phyloP scores from a whole-genome alignment of 1,140 invertebrate species.

The Drosophila pseudoananassae region DNA sequence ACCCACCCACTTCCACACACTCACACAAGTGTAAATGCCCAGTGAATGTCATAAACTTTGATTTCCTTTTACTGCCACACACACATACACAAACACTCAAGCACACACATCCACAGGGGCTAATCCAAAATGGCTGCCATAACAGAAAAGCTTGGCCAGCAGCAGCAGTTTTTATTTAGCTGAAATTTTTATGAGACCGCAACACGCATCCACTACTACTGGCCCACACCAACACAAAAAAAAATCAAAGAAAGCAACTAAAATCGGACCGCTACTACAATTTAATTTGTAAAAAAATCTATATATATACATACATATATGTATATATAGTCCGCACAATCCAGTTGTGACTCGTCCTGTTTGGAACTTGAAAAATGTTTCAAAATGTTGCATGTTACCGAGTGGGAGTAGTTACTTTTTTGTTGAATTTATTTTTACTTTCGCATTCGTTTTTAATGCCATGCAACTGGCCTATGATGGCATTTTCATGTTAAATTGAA shows the following conservation, averaged over 20 bases:
- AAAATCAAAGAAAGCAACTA: slow-evolving; percentile 20
- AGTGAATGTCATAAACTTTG: slow-evolving; percentile 76
- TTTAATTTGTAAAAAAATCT: slow-evolving; percentile 74
- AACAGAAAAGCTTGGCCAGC: slow-evolving; percentile 35
- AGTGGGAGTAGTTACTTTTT: slow-evolving; percentile 24
- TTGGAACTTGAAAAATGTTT: slow-evolving; percentile 61
- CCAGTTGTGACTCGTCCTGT: slow-evolving; percentile 26
- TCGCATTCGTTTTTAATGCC: slow-evolving; percentile 56
- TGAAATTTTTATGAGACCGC: slow-evolving; percentile 72
- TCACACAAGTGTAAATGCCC: slow-evolving; percentile 51
- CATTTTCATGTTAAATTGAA: slow-evolving; percentile 66
- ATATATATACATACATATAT: slow-evolving; percentile 19
- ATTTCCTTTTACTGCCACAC: slow-evolving; percentile 58
- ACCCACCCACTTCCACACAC: background rate
- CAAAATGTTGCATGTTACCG: slow-evolving; percentile 45
- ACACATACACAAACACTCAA: background rate
- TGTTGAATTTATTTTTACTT: slow-evolving; percentile 35
- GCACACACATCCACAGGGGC: slow-evolving; percentile 17
- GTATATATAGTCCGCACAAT: slow-evolving; percentile 15
- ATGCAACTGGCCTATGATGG: slow-evolving; percentile 61
- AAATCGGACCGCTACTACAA: slow-evolving; percentile 70
- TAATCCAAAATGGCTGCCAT: slow-evolving; percentile 69
- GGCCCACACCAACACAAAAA: background rate
- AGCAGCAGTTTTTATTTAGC: slow-evolving; percentile 50
- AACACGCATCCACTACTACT: slow-evolving; percentile 58